phyloP scores from a whole-genome alignment of 2,797 vertebrate species.

The Cossypha dichroa region DNA sequence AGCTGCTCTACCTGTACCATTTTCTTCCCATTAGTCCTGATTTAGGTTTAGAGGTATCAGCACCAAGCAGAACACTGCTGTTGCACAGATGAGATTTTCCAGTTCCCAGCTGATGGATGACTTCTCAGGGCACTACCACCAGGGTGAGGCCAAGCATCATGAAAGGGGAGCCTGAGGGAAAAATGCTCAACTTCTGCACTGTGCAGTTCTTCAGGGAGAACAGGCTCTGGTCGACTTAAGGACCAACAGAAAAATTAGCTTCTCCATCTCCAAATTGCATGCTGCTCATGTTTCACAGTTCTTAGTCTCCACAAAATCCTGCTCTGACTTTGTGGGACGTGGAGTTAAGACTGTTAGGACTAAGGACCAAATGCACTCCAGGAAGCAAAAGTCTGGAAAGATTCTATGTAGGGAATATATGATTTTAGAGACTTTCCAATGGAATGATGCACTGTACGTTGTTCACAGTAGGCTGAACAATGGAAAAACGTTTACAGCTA shows the following conservation, averaged over 20 bases:
- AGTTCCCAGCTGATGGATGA: not conserved
- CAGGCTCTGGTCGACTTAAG: not conserved
- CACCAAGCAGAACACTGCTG: not conserved
- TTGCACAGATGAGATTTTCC: not conserved
- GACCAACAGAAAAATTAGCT: not conserved
- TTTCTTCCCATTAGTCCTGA: not conserved
- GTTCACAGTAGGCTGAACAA: not conserved
- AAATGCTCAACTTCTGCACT: rapidly evolving
- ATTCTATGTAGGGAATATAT: rapidly evolving
- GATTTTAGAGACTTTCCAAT: not conserved
- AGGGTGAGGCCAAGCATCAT: not conserved
- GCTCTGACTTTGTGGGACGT: not conserved
- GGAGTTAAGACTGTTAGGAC: not conserved
- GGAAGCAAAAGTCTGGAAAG: not conserved
- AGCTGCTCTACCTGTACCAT: not conserved
- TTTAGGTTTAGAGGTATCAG: not conserved
- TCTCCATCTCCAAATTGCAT: not conserved
- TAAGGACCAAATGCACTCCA: rapidly evolving
- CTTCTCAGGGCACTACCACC: not conserved
- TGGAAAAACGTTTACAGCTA: not conserved
- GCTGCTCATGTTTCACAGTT: not conserved
- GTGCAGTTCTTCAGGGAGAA: not conserved
- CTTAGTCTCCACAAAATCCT: not conserved
- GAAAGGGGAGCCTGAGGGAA: not conserved
- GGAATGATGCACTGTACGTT: not conserved